Base-by-base conservation (phyloP, 2,797 vertebrate genomes). In the Epinephelus coioides region DNA sequence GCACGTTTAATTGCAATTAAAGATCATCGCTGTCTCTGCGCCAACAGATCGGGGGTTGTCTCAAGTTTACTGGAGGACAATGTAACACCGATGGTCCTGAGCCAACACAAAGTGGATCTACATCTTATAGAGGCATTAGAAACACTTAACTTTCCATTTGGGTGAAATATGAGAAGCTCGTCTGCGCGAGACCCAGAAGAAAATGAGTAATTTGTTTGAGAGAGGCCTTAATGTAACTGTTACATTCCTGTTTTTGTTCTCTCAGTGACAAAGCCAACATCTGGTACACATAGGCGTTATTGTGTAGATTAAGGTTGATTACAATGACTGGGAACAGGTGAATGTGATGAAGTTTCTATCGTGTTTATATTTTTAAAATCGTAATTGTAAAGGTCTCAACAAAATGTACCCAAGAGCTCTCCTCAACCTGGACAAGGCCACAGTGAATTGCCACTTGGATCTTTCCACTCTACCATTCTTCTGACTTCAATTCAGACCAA, bases 111-210 rank as follows among this genome's bases (percentile, higher is more conserved):
- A 77, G 46, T 46, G 53, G 47, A 64, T 66, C 61, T 60, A 57
- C 63, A 79, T 76, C 72, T 75, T 25, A 66, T 27, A 13, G 73
- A 78, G 69, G n/a, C 72, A 82, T 80, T 77, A 68, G 43, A 74
- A 79, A 86, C 60, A 75, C 38, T 75, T 87, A 43, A 72, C 71
- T 77, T 72, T 82, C 71, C 73, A 79, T 82, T 91, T 82, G 57
- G 61, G 69, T 85, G 65, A 78, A 61, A 81, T 46, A 72, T 75
- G 47, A 85, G 60, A 71, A 68, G 43, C 57, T 60, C 64, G 61
- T 76, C 34, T 43, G 21, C 9, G 6, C 17, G 15, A 65, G 21
- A 69, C 21, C 30, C 9, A 67, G 64, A 73, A 56, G 44, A 73
- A 81, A 73, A 73, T 11, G 9, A 72, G 54, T 40, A 10, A 69